Evolutionary conservation across 2,797 vertebrate species (phyloP), one percentile per base, ranked within the genome.

Genomic region (Oceanodroma leucorhoa): DNA sequence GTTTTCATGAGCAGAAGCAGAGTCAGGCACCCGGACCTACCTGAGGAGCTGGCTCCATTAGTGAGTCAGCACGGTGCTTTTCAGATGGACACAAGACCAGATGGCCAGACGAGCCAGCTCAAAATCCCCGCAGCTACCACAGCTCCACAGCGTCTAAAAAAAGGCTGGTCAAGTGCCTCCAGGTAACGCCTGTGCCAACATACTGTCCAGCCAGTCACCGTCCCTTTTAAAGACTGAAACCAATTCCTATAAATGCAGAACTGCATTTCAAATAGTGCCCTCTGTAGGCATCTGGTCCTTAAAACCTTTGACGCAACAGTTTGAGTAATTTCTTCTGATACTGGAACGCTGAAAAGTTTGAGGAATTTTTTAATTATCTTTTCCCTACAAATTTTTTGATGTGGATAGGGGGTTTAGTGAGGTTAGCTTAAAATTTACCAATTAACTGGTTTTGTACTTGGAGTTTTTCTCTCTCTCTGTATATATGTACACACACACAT

Each of bases 391-490:
- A n/a, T 34, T 58, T 87, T 90, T 70, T 71, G 1, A 86, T 54
- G 41, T 50, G 45, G 71, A 83, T 32, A 43, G 62, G 36, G 57
- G 48, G 26, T 62, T 81, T 32, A 34, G 58, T 50, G 22, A 86
- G 40, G 85, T n/a, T 93, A 43, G 53, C 55, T 60, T 95, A 75
- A 93, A 89, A 94, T 84, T 61, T 69, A 87, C 30, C 41, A 21
- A 60, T 83, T 83, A 83, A 87, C 78, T 93, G 70, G 29, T 94
- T 96, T 95, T 94, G 58, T 93, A 95, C 70, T 89, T 87, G 71
- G 80, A 91, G 71, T 78, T 87, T 76, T 38, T 91, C 15, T 80
- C 50, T 91, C 15, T 80, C 46, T 90, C 5, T 92, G 3, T 94
- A 36, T 75, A 71, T 90, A 48, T 51, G 22, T 43, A 57, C 22